Evolutionary conservation across 2,888 invertebrate genomes (phyloP), one percentile per base, ranked within the genome.

Genomic region (Busseola fusca): DNA sequence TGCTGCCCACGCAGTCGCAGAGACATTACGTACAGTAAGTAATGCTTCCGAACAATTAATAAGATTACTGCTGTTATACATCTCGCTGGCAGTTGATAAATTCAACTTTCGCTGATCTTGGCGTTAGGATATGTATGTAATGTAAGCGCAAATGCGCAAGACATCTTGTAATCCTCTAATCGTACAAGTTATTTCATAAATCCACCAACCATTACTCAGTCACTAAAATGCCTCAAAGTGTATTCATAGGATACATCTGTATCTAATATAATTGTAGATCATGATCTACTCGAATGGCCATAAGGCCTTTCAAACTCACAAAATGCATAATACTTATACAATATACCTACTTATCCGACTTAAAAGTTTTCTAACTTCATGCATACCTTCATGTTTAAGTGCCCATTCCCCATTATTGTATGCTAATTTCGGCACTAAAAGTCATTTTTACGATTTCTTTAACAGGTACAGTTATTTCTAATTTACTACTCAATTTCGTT

Each of bases 1-100:
- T 97, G 96, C 96, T 97, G 75, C 97, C 97, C 3, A 93, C 92
- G 60, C 95, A 95, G 60, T 93, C 94, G 18, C 95, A 94, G 74
- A 87, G 95, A 74, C 95, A 95, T 76, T 95, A 95, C 78, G 95
- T 95, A 48, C 95, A 95, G 95, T 95, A 64, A 78, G 78, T 78
- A 25, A 54, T 76, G 40, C 63, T 63, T 48, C 30, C 42, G 54
- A 64, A 54, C 12, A 18, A 56, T 74, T 69, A 45, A 52, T 34
- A 14, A 7, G 42, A 21, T 77, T 25, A 50, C 12, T 45, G 27
- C 25, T 25, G 52, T 21, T n/a, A 16, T 50, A 14, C 10, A 57
- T 30, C 37, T 57, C 21, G 54, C 42, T 30, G n/a, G 0, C 30
- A 34, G 25, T 21, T 45, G 10, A 48, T 25, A 48, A 21, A 14